Base-by-base conservation (phyloP, 1,140 invertebrate genomes). In the Drosophila ohnishii region DNA sequence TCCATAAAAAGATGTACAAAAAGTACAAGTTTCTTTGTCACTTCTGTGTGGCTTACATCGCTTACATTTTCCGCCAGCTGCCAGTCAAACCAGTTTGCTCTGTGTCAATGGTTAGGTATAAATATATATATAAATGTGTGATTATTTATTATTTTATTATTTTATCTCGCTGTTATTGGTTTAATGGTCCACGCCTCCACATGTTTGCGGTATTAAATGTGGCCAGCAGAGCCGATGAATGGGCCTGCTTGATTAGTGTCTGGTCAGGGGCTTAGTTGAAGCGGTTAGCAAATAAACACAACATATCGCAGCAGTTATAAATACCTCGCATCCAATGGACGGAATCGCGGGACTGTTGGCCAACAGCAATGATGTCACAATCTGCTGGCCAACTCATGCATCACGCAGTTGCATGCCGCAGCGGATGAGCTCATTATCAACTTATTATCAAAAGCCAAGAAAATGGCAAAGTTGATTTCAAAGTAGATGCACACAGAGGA, bases 341-440 rank as follows among this genome's bases (percentile, higher is more conserved):
- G 62, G 28, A 34, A 53, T 53, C 51, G 50, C 32, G 16, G 35
- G 25, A 16, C 42, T 45, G 9, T 40, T 61, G 34, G 48, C 22
- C 61, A 60, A 64, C 61, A 35, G n/a, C 37, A 45, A 50, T 71
- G 73, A 75, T 82, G 83, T 87, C 82, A 83, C 78, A 82, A 76
- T 76, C 53, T 72, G 75, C 63, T 78, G 75, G 56, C 50, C 70
- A 86, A 51, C 62, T 72, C 75, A 72, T 79, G 65, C 65, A 69
- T 86, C 75, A 81, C 67, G 59, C 74, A 77, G 64, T 64, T 62
- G 51, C 75, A 61, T 73, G 65, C 40, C 39, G 30, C 40, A 30
- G 50, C 77, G 83, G 79, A 80, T 79, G 65, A 66, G 80, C 83
- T 88, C 71, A 87, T 87, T 88, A 87, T 84, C 69, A 65, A 64